These are phyloP conservation scores for Palythoa grandiflora DNA, from an alignment of 92 coral and sea anemone species.

Conservation along the genomic window DNA sequence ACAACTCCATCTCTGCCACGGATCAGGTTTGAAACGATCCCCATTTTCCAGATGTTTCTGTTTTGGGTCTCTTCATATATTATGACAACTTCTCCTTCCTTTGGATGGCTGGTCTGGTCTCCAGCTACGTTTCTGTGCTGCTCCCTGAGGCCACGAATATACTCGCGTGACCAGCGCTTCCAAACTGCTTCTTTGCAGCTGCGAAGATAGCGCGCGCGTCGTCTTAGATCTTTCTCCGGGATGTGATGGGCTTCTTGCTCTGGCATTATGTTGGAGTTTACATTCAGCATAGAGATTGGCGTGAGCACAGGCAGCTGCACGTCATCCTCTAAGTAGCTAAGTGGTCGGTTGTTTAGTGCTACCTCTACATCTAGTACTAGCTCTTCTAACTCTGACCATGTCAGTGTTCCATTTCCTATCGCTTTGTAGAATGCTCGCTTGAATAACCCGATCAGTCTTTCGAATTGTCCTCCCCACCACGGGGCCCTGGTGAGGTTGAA, in stretches of 20 bases:
- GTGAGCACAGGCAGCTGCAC: slow-evolving; percentile 31
- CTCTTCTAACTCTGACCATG: slow-evolving; percentile 24
- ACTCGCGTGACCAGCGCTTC: not conserved
- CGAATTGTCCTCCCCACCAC: no score
- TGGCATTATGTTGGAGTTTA: slow-evolving; percentile 8
- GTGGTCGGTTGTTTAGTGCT: slow-evolving; percentile 32
- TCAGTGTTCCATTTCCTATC: slow-evolving; percentile 9
- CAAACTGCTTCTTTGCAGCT: slow-evolving; percentile 26
- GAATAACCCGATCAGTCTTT: not conserved
- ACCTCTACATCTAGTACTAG: slow-evolving; percentile 24
- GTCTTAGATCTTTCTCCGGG: slow-evolving; percentile 3
- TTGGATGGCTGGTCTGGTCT: not conserved
- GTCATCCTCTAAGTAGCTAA: slow-evolving; percentile 30
- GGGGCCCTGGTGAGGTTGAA: no score
- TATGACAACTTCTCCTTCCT: slow-evolving; percentile 10
- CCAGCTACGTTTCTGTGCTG: slow-evolving; percentile 14
- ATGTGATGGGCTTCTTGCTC: slow-evolving; percentile 26
- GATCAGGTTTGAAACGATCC: not conserved
- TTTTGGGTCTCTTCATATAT: slow-evolving; percentile 12
- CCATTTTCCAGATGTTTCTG: slow-evolving; percentile 9
- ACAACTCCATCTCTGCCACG: not conserved
- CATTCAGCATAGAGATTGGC: slow-evolving; percentile 13
- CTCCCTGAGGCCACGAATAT: slow-evolving; percentile 3
- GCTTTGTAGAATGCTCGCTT: slow-evolving; percentile 41
- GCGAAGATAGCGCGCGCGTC: slow-evolving; percentile 20